Base-by-base conservation (phyloP, 2,797 vertebrate genomes). In the Euphonia xanthogaster region DNA sequence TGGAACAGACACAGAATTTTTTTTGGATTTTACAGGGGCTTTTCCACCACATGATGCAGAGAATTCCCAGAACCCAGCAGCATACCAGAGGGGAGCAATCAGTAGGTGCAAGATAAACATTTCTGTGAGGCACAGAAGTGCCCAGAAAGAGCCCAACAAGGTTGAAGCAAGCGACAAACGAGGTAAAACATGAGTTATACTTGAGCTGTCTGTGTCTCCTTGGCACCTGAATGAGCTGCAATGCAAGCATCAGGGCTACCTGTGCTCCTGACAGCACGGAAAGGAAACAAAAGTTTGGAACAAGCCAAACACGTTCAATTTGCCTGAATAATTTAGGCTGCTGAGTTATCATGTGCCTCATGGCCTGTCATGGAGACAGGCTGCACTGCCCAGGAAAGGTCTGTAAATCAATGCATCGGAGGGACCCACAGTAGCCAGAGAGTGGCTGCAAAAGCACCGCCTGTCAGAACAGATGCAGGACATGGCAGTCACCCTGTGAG, bases 271-370 rank as follows among this genome's bases (percentile, higher is more conserved):
- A 95, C 95, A 96, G 93, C 84, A 37, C 74, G 22, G 82, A 90
- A 88, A 90, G 90, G 88, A 94, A 94, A 94, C 79, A 70, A 84
- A 96, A 97, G 54, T 93, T 94, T 81, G 80, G 90, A 94, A 88
- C 81, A 95, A 94, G 88, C 73, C 90, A 87, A 96, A 96, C 72
- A 71, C 81, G 77, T 79, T 94, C 89, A 86, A 95, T 97, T 94
- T 96, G 77, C 82, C 70, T 90, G 91, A 97, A 90, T 91, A 89
- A 92, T 93, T 91, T 72, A 94, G 85, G 81, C 80, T 95, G 94
- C 93, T 95, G 92, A 94, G 94, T 90, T 95, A 94, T 88, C 87
- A 90, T 65, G 85, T 42, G 77, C 81, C 65, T 90, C 93, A 40
- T 27, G 58, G 94, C 47, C 93, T 90, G 92, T 94, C 94, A 94